Evolutionary conservation across 2,113 vertebrate genomes (phyloP).

Genomic region (Canis aureus): DNA sequence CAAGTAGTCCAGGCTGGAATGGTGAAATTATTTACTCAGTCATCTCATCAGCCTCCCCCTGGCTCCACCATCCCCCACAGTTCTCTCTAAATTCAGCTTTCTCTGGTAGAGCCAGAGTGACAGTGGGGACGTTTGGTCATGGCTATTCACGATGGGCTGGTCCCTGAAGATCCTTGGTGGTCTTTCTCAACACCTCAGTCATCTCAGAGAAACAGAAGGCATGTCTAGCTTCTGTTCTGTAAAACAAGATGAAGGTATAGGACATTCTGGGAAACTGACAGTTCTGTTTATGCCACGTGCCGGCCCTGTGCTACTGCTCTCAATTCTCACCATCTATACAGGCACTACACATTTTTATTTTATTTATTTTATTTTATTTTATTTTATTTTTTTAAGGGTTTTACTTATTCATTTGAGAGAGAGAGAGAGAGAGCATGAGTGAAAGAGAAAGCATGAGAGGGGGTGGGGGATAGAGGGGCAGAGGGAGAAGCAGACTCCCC

Average conservation of each 20-base stretch:
- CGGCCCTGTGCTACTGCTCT: background rate
- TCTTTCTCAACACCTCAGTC: background rate
- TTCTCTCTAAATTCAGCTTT: background rate
- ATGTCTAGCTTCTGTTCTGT: slow-evolving; percentile 6
- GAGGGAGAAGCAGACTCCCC: too few species aligned
- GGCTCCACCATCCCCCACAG: background rate
- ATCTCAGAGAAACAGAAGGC: background rate
- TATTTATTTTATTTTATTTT: too few species aligned
- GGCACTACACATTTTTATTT: background rate
- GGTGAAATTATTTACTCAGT: background rate
- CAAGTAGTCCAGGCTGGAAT: background rate
- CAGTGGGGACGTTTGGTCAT: background rate
- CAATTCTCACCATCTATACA: background rate
- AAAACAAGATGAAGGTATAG: background rate
- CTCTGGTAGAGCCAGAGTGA: background rate
- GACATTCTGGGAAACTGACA: background rate
- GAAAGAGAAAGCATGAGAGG: too few species aligned
- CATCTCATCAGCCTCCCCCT: background rate
- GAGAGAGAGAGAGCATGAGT: too few species aligned
- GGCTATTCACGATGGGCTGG: background rate
- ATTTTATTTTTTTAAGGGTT: background rate
- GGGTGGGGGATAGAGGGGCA: too few species aligned
- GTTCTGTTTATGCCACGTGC: background rate
- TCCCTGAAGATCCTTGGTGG: background rate
- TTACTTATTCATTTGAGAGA: too few species aligned